Base-by-base conservation (phyloP, 2,113 vertebrate species). In the Grammomys dolichurus region DNA sequence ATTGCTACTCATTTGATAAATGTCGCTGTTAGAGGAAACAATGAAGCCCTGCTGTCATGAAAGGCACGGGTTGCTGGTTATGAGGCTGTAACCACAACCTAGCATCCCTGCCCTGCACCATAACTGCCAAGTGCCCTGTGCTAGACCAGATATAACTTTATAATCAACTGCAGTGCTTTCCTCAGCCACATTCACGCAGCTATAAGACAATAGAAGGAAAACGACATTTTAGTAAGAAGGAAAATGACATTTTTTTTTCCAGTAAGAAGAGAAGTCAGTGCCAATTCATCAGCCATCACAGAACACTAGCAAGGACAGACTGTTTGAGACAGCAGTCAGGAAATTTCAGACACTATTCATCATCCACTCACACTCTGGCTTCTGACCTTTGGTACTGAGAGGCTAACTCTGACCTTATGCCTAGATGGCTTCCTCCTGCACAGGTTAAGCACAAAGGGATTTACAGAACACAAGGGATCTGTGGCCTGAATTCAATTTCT, bases 191-290 rank as follows among this genome's bases (percentile, higher is more conserved):
- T 90, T 95, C 87, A 93, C 58, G 14, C 11, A 36, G 90, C 63
- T 90, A 76, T 7, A 24, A 86, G 75, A 67, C 91, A 95, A 87
- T 48, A 46, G 82, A 92, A 95, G 48, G 40, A 81, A 92, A 24
- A 54, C 40, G 56, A 63, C 31, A 78, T 67, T 72, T 72, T 40
- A 54, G 48, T 17, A 56, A 89, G 87, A 40, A 73, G 26, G 69
- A 58, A 56, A 89, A 43, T 51, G 40, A 69, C 43, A 33, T 51
- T 26, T 36, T 17, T 58, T 87, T 46, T 26, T 51, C 22, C n/a
- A 17, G 13, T 73, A 78, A 78, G 54, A 85, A 77, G 46, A 69
- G 3, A 9, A 86, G 7, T 56, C 43, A 78, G 14, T 72, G 56
- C 7, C 36, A 72, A 10, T 8, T 92, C 43, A 28, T 95, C 80